Evolutionary conservation across 2,888 invertebrate species (phyloP).

Genomic region (Leucophora obtusa): DNA sequence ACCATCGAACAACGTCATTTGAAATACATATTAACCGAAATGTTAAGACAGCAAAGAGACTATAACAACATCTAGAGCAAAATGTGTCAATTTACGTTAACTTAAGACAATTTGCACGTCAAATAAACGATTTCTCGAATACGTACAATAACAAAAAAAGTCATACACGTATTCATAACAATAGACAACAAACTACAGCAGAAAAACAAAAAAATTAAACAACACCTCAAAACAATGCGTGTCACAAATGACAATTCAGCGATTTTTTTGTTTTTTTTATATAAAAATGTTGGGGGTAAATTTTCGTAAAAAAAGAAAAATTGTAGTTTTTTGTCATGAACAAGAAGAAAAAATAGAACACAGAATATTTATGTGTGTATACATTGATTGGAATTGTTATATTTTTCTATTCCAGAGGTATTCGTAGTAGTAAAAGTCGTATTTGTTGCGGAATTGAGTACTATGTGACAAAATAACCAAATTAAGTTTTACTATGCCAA

Average conservation of each 20-base stretch:
- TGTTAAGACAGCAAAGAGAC: neutral
- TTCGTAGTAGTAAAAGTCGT: neutral
- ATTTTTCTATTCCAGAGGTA: neutral
- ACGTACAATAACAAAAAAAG: neutral
- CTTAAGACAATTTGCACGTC: constrained; percentile 29
- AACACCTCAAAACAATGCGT: constrained; percentile 24
- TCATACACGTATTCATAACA: constrained; percentile 25
- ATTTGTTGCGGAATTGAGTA: neutral
- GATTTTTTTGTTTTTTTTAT: neutral
- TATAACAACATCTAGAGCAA: neutral
- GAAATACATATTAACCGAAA: neutral
- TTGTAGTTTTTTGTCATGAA: neutral
- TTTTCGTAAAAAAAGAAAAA: neutral
- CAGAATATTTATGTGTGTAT: neutral
- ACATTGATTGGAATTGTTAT: constrained; percentile 19
- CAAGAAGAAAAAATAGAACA: neutral
- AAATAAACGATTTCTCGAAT: constrained; percentile 22
- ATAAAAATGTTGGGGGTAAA: neutral
- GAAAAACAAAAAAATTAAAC: neutral
- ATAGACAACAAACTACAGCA: neutral
- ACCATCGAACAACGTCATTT: neutral
- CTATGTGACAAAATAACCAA: constrained; percentile 25
- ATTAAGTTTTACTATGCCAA: constrained; percentile 14
- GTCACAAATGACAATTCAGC: constrained; percentile 27
- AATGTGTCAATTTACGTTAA: constrained; percentile 31